Conservation (phyloP, 1,140 invertebrate genomes). For the Notospermus geniculatus region DNA sequence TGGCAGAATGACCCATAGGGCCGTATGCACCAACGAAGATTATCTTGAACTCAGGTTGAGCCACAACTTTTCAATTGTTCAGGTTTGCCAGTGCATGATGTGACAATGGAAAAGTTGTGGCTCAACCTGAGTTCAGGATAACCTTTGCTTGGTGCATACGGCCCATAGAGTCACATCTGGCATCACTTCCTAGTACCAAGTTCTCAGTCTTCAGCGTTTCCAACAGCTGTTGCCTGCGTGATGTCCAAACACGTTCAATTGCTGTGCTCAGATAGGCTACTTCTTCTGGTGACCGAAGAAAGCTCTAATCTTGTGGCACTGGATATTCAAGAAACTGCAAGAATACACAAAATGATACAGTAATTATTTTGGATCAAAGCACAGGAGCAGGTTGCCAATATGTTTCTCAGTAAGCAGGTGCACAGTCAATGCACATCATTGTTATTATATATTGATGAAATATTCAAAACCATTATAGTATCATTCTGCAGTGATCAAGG, state of each 20-base stretch:
- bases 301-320: neutral
- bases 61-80: too few species aligned
- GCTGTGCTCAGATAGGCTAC: neutral
- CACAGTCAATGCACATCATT: too few species aligned
- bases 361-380: too few species aligned
- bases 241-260: neutral
- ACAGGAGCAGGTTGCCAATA: too few species aligned
- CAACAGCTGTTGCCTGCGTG: neutral
- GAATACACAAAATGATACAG: neutral
- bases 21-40: too few species aligned
- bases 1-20: neutral
- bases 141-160: too few species aligned
- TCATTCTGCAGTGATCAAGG: neutral
- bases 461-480: neutral
- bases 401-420: too few species aligned
- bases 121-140: too few species aligned
- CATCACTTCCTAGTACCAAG: neutral
- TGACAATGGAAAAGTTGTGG: too few species aligned
- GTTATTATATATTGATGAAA: neutral
- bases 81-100: too few species aligned
- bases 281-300: neutral
- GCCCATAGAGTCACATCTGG: too few species aligned
- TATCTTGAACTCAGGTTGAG: too few species aligned
- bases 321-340: neutral
- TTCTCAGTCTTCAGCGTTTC: neutral